Percentiles rank a stretch among this genome's conserved stretches.
Conservation (phyloP, 1,140 invertebrate genomes). For the Formica selysi region DNA sequence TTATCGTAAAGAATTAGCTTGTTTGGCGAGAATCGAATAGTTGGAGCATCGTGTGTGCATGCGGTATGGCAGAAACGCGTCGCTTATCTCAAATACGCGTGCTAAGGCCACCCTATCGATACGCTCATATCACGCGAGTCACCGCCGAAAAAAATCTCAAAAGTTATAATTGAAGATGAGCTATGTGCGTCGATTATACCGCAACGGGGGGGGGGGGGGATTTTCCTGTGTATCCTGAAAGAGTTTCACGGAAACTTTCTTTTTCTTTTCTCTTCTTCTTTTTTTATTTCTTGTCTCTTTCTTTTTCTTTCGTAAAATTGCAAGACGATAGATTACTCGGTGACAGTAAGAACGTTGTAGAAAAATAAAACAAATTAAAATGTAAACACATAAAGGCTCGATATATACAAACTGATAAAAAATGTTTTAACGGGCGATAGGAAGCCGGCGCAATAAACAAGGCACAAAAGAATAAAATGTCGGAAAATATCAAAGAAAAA, state of each 20-base stretch:
- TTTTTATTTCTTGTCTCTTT: background rate
- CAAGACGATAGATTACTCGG: conserved; percentile 27
- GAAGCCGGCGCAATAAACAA: no score
- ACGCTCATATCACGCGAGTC: background rate
- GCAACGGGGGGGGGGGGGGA: background rate
- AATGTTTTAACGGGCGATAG: no score
- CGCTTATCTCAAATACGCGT: conserved; percentile 50
- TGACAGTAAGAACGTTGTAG: no score
- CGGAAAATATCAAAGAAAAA: conserved; percentile 68
- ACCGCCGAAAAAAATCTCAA: conserved; percentile 8
- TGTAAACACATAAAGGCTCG: no score
- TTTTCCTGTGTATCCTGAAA: conserved; percentile 29
- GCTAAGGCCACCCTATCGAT: background rate
- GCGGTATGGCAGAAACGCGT: background rate
- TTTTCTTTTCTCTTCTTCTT: no score
- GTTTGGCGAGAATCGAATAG: conserved; percentile 38
- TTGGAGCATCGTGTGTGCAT: background rate
- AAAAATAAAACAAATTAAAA: no score
- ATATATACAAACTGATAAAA: no score
- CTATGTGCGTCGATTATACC: conserved; percentile 67
- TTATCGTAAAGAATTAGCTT: conserved; percentile 69
- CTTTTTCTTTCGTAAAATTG: conserved; percentile 61
- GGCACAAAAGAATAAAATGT: no score
- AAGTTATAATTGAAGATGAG: conserved; percentile 71
- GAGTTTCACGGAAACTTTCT: no score